Conservation (phyloP, 2,888 invertebrate genomes). For the Harpalus rubripes region DNA sequence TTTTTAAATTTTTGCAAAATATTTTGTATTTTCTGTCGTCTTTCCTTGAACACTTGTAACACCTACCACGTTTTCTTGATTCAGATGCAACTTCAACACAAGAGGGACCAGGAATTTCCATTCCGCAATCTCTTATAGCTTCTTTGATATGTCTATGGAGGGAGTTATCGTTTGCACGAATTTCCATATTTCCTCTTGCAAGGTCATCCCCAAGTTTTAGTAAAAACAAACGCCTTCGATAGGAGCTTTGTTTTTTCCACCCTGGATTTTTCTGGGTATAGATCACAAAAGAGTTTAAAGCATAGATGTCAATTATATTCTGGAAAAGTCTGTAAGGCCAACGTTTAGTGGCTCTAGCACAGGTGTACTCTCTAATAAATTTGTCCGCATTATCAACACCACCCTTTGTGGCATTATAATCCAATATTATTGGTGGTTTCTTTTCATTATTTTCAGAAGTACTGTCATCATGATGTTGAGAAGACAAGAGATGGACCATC, state of each 20-base stretch:
- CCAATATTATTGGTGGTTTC: slow-evolving; percentile 12
- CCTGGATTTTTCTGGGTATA: background rate
- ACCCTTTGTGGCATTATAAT: slow-evolving; percentile 53
- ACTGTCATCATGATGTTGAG: background rate
- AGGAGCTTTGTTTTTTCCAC: slow-evolving; percentile 21
- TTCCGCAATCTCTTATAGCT: background rate
- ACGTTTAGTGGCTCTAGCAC: slow-evolving; percentile 12
- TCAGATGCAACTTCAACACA: background rate
- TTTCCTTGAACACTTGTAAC: background rate
- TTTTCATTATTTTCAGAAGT: slow-evolving; percentile 4
- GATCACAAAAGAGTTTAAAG: slow-evolving; percentile 6
- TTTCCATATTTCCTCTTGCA: background rate
- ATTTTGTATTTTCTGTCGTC: background rate
- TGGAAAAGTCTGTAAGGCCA: slow-evolving; percentile 57
- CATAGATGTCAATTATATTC: slow-evolving; percentile 1
- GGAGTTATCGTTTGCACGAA: background rate
- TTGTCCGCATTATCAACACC: slow-evolving; percentile 62
- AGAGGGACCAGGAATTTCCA: background rate
- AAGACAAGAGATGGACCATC: background rate
- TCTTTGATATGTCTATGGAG: background rate
- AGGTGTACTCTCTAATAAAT: slow-evolving; percentile 21
- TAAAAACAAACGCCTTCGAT: background rate
- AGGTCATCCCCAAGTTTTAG: background rate
- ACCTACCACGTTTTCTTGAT: background rate
- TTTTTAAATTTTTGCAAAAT: background rate